A percentile compares a stretch with the other conserved stretches of the same genome.
These are phyloP conservation scores for Rotaria magnacalcarata DNA, from an alignment of 2,888 invertebrate genomes.

Conservation along the genomic window DNA sequence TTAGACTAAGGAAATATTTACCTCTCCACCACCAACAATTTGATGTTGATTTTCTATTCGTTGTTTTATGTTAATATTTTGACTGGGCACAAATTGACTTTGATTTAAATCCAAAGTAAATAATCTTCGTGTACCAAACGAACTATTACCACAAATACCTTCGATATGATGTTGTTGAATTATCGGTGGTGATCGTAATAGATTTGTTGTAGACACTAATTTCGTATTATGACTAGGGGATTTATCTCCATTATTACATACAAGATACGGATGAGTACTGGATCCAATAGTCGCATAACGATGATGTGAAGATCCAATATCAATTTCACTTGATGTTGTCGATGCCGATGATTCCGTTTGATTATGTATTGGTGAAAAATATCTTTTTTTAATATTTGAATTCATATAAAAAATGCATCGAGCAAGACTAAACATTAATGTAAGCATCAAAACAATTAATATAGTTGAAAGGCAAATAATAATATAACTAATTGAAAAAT, in stretches of 20 bases:
- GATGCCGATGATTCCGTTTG: neutral
- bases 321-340: neutral
- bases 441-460: neutral
- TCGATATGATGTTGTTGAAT: neutral
- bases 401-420: neutral
- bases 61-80: neutral
- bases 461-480: neutral
- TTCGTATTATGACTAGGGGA: neutral
- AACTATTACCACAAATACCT: conserved; percentile 33
- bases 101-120: neutral
- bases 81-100: neutral
- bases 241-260: neutral
- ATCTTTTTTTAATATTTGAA: neutral
- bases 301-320: neutral
- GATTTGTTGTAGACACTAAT: neutral
- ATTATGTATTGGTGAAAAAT: neutral
- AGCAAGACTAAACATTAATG: neutral
- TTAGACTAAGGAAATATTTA: neutral
- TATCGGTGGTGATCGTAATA: neutral
- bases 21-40: conserved; percentile 1
- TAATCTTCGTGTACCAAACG: conserved; percentile 5
- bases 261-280: neutral
- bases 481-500: neutral
- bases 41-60: neutral
- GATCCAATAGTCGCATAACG: conserved; percentile 27